A percentile compares a stretch with the other conserved stretches of the same genome.
phyloP scores from a whole-genome alignment of 2,113 vertebrate species.

The Corythornis cristatus region DNA sequence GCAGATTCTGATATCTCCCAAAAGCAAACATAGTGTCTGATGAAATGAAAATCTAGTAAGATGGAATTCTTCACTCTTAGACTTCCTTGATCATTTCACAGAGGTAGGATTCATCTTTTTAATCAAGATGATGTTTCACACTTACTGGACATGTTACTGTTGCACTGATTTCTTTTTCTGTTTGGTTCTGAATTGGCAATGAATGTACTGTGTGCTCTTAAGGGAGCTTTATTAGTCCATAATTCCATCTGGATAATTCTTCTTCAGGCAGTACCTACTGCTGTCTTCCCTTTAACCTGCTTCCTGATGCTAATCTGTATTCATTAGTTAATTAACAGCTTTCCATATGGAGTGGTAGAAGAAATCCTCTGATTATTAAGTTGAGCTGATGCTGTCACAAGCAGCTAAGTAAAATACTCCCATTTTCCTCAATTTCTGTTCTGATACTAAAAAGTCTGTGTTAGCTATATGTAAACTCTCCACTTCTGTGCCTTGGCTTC shows the following conservation, averaged over 20 bases:
- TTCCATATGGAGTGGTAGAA: slow-evolving; percentile 23
- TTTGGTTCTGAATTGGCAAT: neutral
- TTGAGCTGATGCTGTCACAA: slow-evolving; percentile 40
- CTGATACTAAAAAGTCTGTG: neutral
- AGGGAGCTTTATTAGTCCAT: neutral
- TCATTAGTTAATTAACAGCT: slow-evolving; percentile 62
- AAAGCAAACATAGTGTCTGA: neutral
- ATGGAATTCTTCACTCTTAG: neutral
- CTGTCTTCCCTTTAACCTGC: slow-evolving; percentile 48
- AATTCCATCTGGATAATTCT: slow-evolving; percentile 36
- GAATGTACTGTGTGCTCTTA: neutral
- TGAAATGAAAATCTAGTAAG: neutral
- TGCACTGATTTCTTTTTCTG: neutral
- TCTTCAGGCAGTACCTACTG: slow-evolving; percentile 19
- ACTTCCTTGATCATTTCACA: neutral
- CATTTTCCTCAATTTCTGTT: neutral
- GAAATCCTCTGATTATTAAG: slow-evolving; percentile 35
- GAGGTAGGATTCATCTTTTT: neutral
- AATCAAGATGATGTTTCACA: neutral
- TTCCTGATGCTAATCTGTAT: slow-evolving; percentile 38
- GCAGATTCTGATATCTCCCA: neutral
- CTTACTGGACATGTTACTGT: neutral
- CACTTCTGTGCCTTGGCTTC: neutral
- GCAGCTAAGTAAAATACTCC: neutral
- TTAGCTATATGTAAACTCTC: neutral